Conservation (phyloP, 2,888 invertebrate species). For the Aphodius sticticus region DNA sequence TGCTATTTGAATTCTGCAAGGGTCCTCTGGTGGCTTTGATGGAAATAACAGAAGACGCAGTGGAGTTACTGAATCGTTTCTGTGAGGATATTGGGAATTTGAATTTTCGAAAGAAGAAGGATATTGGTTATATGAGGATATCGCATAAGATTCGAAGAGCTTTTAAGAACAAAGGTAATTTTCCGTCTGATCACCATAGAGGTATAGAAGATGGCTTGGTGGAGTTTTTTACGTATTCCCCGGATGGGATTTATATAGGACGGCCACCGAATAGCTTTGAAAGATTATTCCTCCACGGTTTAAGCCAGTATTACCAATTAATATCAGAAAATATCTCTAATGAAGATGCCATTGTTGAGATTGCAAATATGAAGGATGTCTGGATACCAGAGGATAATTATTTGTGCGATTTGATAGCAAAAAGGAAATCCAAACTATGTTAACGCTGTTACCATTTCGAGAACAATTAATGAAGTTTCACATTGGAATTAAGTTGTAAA, state of each 20-base stretch:
- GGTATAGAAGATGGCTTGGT: constrained; percentile 12
- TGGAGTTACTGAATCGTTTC: constrained; percentile 49
- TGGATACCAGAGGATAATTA: constrained; percentile 15
- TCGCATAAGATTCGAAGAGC: constrained; percentile 23
- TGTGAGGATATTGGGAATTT: constrained; percentile 53
- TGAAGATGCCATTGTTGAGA: constrained; percentile 10
- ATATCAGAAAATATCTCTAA: constrained; percentile 14
- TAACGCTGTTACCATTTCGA: neutral
- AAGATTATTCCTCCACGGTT: constrained; percentile 21
- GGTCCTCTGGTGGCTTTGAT: constrained; percentile 14
- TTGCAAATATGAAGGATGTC: constrained; percentile 9
- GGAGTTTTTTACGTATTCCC: constrained; percentile 14
- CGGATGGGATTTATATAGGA: constrained; percentile 4
- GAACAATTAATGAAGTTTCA: neutral
- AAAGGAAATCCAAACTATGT: neutral
- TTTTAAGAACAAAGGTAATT: constrained; percentile 10
- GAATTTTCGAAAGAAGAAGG: constrained; percentile 6
- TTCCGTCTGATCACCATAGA: constrained; percentile 18
- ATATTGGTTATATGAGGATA: neutral
- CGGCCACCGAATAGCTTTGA: constrained; percentile 15
- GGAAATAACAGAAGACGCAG: constrained; percentile 39
- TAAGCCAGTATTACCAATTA: constrained; percentile 21
- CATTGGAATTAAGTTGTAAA: neutral
- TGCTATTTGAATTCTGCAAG: constrained; percentile 18
- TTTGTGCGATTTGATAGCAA: constrained; percentile 19